Evolutionary conservation across 2,797 vertebrate species (phyloP).

Genomic region (Clangula hyemalis): DNA sequence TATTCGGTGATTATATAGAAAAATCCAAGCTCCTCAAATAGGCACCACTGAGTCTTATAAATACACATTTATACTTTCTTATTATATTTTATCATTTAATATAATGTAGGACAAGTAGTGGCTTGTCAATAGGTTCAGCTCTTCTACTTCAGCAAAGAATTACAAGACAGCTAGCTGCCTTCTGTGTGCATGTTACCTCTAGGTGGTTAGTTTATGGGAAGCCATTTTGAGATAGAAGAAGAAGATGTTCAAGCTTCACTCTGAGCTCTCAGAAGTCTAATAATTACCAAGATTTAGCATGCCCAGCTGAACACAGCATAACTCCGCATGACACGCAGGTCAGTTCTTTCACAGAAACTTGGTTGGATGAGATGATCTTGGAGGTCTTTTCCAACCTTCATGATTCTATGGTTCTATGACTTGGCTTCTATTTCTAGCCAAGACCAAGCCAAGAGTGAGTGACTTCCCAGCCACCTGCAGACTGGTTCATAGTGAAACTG

Average conservation of each 20-base stretch:
- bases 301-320: background rate
- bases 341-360: background rate
- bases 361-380: too few relatives aligned
- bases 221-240: background rate
- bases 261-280: background rate
- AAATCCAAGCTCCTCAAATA: background rate
- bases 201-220: background rate
- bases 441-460: background rate
- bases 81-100: background rate
- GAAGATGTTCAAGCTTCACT: background rate
- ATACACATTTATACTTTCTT: background rate
- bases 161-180: background rate
- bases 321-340: background rate
- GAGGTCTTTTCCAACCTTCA: too few relatives aligned
- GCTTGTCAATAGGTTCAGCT: background rate
- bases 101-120: background rate
- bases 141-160: background rate
- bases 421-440: background rate
- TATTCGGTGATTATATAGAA: background rate
- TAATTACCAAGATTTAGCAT: background rate
- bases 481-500: background rate
- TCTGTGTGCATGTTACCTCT: background rate
- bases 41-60: background rate
- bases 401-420: background rate
- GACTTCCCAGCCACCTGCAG: background rate